Base-by-base conservation (phyloP, 2,113 vertebrate genomes). In the Morone saxatilis region DNA sequence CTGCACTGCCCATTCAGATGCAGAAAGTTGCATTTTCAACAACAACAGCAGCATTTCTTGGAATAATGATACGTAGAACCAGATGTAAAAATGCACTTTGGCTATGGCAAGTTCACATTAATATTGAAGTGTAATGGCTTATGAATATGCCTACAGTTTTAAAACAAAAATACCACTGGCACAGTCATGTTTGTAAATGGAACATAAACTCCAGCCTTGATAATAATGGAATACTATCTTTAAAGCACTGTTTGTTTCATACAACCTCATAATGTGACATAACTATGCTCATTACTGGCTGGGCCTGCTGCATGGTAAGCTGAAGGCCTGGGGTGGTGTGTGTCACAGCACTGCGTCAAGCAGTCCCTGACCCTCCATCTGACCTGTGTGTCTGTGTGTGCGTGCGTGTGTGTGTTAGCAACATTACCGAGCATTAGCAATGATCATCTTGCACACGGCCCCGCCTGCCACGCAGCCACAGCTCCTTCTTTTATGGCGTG, bases 301-400 rank as follows among this genome's bases (percentile, higher is more conserved):
- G 60, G 31, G 31, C 67, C 31, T 48, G 56, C 50, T 85, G 63
- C 50, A 17, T 56, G 63, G 20, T 79, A 22, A 71, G 60, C 65
- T 57, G 47, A 63, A 56, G 83, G 41, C 84, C 82, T n/a, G 59
- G 38, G 78, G 81, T 43, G 62, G 50, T 86, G 43, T 89, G 85
- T 85, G 88, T 88, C 84, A 84, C 50, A 68, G 81, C 76, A 74
- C 78, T 80, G 78, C 83, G 62, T 94, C 89, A 90, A 89, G 63
- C 74, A 60, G 66, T 78, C 41, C 41, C 80, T 51, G 10, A 80
- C 68, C 48, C 70, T 73, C 69, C 41, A 19, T 50, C 78, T 85
- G 71, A 89, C 86, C 66, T 36, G 62, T 31, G 0, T 85, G 86
- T 80, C 83, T 76, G 72, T 85, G 0, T 85, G 86, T 80, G 84